Evolutionary conservation across 1,140 invertebrate species (phyloP), one percentile per base, ranked within the genome.

Genomic region (Drosophila equinoxialis): DNA sequence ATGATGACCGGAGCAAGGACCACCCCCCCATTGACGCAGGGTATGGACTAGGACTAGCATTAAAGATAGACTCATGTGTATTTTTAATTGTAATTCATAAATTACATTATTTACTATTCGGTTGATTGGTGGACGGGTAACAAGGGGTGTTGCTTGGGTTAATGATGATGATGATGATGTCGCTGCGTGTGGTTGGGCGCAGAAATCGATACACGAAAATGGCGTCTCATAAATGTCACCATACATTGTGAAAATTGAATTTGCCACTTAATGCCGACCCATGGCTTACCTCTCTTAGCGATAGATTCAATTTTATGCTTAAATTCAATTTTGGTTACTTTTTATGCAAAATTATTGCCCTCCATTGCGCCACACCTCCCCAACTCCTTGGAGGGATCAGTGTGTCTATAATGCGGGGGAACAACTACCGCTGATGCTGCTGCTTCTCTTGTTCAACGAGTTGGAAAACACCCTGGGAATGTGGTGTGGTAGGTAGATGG

Each of bases 281-380:
- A 51, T 45, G 17, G 10, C 6, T 10, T 23, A 23, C n/a, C 57
- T 37, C 42, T 55, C 45, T 20, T 14, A 54, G 60, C 63, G 62
- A 51, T 70, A 33, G 61, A 73, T 65, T 73, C 66, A 41, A 68
- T 68, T 84, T 57, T 51, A 39, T 69, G 70, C 63, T 63, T 48
- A 71, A 62, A 87, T 87, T 89, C 80, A 89, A 87, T 89, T 89
- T 87, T 84, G 70, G 77, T 78, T 89, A 75, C 77, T 57, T 78
- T 89, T 78, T 87, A 87, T 89, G 80, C 77, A 89, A 89, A 84
- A 89, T 84, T 89, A 87, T 87, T 84, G 81, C 77, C 80, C 14
- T 13, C 33, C 57, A 30, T 30, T 30, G 30, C 30, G 30, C 4
- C 57, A 10, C n/a, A 30, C 6, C 30, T 30, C 55, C 26, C 33